Conservation (phyloP, 2,797 vertebrate species). For the Coendou prehensilis region DNA sequence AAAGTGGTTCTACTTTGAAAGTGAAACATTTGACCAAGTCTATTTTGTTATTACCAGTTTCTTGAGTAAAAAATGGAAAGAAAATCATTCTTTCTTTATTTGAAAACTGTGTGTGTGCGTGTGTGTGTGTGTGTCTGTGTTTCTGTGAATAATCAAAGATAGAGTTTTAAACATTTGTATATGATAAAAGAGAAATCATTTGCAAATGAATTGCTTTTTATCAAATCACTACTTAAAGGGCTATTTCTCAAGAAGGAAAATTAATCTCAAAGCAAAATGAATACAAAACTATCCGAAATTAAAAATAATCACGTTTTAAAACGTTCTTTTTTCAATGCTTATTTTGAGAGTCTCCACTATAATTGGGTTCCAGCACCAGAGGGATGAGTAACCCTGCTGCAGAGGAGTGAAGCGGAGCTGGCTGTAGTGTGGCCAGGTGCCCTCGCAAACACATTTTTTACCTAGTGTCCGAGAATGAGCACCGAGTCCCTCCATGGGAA, state of each 20-base stretch:
- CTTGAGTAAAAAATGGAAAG: not conserved
- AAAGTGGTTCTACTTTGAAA: conserved; percentile 22
- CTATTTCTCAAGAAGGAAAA: not conserved
- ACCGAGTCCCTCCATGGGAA: not conserved
- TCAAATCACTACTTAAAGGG: not conserved
- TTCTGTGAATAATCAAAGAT: not conserved
- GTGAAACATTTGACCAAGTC: not conserved
- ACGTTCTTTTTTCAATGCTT: not conserved
- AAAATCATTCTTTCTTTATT: not conserved
- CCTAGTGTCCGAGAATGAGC: not conserved
- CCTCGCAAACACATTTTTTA: too few relatives aligned
- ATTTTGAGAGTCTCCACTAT: not conserved
- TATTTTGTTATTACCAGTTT: conserved; percentile 23
- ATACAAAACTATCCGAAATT: not conserved
- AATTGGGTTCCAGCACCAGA: not conserved
- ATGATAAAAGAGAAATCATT: conserved; percentile 7
- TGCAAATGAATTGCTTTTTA: conserved; percentile 1
- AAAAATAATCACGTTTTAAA: not conserved
- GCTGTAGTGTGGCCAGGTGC: not conserved
- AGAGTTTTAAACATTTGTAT: conserved; percentile 11
- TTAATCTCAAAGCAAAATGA: not conserved
- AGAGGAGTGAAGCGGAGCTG: not conserved
- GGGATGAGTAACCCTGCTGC: not conserved
- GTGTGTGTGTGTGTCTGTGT: not conserved
- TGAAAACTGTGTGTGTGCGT: not conserved